phyloP scores from a whole-genome alignment of 2,888 invertebrate species.

The Venusia cambrica region DNA sequence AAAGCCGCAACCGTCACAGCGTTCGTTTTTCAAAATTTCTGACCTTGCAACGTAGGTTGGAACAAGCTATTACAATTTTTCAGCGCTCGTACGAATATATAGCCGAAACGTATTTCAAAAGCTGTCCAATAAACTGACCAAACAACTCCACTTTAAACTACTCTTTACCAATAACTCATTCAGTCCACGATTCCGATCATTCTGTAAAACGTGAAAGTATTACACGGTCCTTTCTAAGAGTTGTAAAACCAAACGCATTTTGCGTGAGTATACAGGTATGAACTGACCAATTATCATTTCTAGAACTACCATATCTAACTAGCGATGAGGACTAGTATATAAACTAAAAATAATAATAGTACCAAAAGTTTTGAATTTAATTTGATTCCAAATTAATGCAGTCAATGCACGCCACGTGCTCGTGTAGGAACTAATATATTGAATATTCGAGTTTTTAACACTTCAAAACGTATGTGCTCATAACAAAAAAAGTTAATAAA shows the following conservation, averaged over 20 bases:
- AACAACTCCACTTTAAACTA: constrained; percentile 21
- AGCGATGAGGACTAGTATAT: no score
- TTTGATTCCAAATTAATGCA: no score
- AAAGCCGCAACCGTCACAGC: no score
- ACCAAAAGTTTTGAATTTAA: background rate
- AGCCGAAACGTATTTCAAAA: constrained; percentile 10
- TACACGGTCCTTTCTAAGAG: constrained; percentile 18
- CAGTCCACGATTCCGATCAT: constrained; percentile 24
- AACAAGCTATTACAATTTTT: background rate
- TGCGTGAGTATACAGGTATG: no score
- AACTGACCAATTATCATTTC: no score
- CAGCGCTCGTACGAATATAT: constrained; percentile 1
- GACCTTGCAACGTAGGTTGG: background rate
- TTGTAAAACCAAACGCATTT: no score
- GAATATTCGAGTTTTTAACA: no score
- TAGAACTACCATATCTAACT: no score
- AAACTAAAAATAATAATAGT: background rate
- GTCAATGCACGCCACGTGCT: no score
- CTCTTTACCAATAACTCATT: constrained; percentile 18
- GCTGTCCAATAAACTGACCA: constrained; percentile 10
- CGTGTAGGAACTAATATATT: no score
- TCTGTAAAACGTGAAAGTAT: constrained; percentile 30
- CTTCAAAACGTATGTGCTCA: no score
- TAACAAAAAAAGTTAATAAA: no score
- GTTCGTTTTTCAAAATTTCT: constrained; percentile 4